These are phyloP conservation scores for Halcyon senegalensis DNA, from an alignment of 2,113 vertebrate genomes.

Conservation along the genomic window DNA sequence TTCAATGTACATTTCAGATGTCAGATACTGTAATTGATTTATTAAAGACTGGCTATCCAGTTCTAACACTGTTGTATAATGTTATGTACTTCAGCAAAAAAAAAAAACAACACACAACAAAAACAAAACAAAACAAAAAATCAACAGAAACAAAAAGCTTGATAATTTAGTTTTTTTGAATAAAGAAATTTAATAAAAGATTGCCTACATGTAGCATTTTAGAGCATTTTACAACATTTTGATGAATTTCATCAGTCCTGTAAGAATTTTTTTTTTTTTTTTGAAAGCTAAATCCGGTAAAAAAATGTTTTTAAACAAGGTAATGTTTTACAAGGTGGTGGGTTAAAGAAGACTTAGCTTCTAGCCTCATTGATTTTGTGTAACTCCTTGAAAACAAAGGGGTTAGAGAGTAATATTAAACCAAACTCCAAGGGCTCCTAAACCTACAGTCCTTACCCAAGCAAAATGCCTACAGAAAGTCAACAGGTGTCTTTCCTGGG, in stretches of 20 bases:
- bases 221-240: slow-evolving; percentile 77
- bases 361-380: slow-evolving; percentile 68
- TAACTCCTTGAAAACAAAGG: slow-evolving; percentile 67
- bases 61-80: slow-evolving; percentile 80
- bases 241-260: slow-evolving; percentile 68
- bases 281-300: slow-evolving; percentile 61
- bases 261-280: slow-evolving; percentile 53
- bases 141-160: slow-evolving; percentile 17
- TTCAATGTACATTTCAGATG: slow-evolving; percentile 82
- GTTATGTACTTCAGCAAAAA: slow-evolving; percentile 77
- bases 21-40: slow-evolving; percentile 81
- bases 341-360: slow-evolving; percentile 66
- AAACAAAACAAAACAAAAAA: neutral
- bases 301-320: slow-evolving; percentile 62
- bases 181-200: slow-evolving; percentile 73
- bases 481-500: slow-evolving; percentile 35
- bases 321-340: slow-evolving; percentile 44
- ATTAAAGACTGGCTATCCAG: slow-evolving; percentile 83
- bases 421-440: slow-evolving; percentile 68
- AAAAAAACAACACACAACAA: neutral
- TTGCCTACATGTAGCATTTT: slow-evolving; percentile 82
- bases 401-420: slow-evolving; percentile 66
- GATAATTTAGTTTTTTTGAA: slow-evolving; percentile 77
- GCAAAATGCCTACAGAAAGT: neutral
- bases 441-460: slow-evolving; percentile 49